Percentiles rank a stretch among this genome's conserved stretches.
phyloP scores from a whole-genome alignment of 92 coral and sea anemone species.

The Parazoanthus swiftii region DNA sequence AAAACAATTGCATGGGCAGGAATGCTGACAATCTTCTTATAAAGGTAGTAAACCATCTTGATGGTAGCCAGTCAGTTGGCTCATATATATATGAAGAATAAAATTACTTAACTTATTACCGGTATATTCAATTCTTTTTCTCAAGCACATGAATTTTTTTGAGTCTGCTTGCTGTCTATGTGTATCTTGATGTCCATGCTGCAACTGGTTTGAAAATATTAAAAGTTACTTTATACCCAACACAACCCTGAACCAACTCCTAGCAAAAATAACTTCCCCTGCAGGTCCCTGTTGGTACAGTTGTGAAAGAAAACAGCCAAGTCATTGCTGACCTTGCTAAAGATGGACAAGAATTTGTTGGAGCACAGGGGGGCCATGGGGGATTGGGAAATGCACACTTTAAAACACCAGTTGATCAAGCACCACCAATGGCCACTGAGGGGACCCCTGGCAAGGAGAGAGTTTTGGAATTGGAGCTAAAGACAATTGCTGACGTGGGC shows the following conservation, averaged over 20 bases:
- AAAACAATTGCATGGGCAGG: constrained; percentile 72
- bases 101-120: background rate
- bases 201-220: too few species aligned
- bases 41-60: constrained; percentile 62
- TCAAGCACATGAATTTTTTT: too few species aligned
- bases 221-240: too few species aligned
- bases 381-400: constrained; percentile 93
- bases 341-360: constrained; percentile 71
- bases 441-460: constrained; percentile 94
- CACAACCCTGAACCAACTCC: too few species aligned
- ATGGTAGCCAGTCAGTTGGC: background rate
- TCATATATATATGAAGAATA: background rate
- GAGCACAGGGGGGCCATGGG: constrained; percentile 86
- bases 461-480: constrained; percentile 83
- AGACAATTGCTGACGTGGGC: constrained; percentile 99
- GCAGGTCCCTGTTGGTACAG: constrained; percentile 95
- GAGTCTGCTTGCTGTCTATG: too few species aligned
- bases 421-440: constrained; percentile 71
- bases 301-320: constrained; percentile 60
- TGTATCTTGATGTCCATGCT: too few species aligned
- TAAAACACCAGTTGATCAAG: constrained; percentile 77
- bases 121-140: too few species aligned
- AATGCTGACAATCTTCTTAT: constrained; percentile 66
- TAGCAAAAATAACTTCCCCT: too few species aligned
- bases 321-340: constrained; percentile 75